Base-by-base conservation (phyloP, 1,140 invertebrate species). In the Adoxophyes honmai region DNA sequence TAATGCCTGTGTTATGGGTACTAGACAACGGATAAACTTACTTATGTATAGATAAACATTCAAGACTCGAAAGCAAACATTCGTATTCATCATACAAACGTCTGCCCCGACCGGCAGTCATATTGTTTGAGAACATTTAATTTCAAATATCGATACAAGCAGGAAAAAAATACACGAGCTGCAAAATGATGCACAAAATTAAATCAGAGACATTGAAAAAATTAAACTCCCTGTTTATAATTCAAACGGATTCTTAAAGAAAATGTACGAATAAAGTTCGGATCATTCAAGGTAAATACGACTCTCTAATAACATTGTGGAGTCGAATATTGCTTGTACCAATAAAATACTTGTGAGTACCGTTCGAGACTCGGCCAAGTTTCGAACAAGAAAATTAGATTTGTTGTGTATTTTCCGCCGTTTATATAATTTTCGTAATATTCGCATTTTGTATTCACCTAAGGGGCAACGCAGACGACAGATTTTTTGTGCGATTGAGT, bases 361-460 rank as follows among this genome's bases (percentile, higher is more conserved):
- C 15, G 16, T 44, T 18, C 16, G 39, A 44, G 13, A 1, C 39
- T 8, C 21, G 18, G 39, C 39, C 39, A 44, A 44, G 39, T 44
- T 44, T 44, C 15, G 4, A 44, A 44, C 16, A 44, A 44, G 39
- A 44, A 44, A 44, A 44, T 44, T 44, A 44, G 39, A 44, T 44
- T 44, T 44, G 39, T 21, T 44, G 39, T 44, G 4, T 44, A 44
- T 44, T 44, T 44, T 44, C 39, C 39, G 39, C 39, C 16, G 39
- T 44, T 44, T 44, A 44, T 44, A 44, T 10, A 21, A 44, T 44
- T 44, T 44, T 21, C 10, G 18, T 44, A 18, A 28, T 4, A 44
- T 28, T 44, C 18, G 39, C 15, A 9, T 39, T 39, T 9, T 15
- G 15, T 44, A 44, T 44, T 44, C 39, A 21, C 9, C 16, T 4